Evolutionary conservation across 2,113 vertebrate species (phyloP).

Genomic region (Candoia aspera): DNA sequence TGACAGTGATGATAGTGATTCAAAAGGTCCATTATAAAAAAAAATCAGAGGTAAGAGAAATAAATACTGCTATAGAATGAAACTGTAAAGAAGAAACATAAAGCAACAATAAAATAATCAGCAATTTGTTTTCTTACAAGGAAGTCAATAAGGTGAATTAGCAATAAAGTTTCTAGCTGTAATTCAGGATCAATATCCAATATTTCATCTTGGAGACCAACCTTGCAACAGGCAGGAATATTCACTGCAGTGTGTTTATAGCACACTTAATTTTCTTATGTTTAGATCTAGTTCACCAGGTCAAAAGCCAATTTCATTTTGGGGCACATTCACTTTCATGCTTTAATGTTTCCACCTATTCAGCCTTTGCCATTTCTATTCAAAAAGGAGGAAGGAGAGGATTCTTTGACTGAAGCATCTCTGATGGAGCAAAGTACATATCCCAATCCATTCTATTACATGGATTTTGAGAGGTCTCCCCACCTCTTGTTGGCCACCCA

Average conservation of each 20-base stretch:
- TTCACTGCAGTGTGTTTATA: too few species aligned
- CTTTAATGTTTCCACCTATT: neutral
- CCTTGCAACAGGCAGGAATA: neutral
- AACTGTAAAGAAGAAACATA: neutral
- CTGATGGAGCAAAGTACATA: neutral
- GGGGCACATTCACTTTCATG: neutral
- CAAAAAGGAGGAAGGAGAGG: neutral
- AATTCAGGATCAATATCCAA: too few species aligned
- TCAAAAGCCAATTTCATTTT: neutral
- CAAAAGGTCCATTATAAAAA: neutral
- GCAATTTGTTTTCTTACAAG: neutral
- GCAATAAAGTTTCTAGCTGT: neutral
- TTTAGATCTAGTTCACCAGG: neutral
- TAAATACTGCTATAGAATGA: neutral
- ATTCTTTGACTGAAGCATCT: neutral
- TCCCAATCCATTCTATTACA: neutral
- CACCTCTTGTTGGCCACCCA: neutral
- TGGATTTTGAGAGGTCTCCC: neutral
- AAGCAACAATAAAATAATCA: neutral
- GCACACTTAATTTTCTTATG: too few species aligned
- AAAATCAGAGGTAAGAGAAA: neutral
- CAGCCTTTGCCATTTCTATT: neutral
- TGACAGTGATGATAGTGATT: neutral
- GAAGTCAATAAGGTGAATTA: neutral
- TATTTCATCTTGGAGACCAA: neutral